Evolutionary conservation across 2,113 vertebrate genomes (phyloP), one percentile per base, ranked within the genome.

Genomic region (Oryzias woworae): DNA sequence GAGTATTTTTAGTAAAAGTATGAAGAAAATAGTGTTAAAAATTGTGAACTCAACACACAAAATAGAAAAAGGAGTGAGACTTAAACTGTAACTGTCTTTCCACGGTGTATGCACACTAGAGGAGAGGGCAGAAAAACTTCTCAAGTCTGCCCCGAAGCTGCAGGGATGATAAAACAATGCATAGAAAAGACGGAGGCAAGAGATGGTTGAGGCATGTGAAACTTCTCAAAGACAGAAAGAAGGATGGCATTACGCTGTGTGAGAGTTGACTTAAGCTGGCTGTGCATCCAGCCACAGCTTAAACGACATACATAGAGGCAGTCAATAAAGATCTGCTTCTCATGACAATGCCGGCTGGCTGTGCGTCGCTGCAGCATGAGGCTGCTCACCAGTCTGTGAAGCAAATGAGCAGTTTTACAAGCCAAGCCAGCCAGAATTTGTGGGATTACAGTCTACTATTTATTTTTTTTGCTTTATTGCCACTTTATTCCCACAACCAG

Each of bases 281-380:
- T 58, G 53, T 60, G 52, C 66, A 70, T 70, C 57, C 41, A 51
- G 57, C 24, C 44, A 23, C 56, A 68, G 41, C 14, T 54, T 50
- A 81, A 60, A 43, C 60, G 62, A 58, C 46, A 71, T 74, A 55
- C n/a, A 45, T 60, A 49, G n/a, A 18, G 59, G 48, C 58, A 61
- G 62, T 80, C 72, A 74, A 83, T 80, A 85, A 69, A 80, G 76
- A 80, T 73, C 56, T 63, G 74, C 61, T 77, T 83, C 78, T 65
- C 62, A 76, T 85, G 80, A 81, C 66, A 65, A 47, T 36, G 56
- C 51, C 28, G 61, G 54, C 66, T 67, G 69, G 64, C 59, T 71
- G 28, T 70, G 60, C 68, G 52, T 52, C 50, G 48, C 59, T 58
- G 57, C 46, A 62, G 24, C 56, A 60, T 72, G 50, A 50, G 43